phyloP scores from a whole-genome alignment of 2,113 vertebrate genomes.

The Clupea harengus region DNA sequence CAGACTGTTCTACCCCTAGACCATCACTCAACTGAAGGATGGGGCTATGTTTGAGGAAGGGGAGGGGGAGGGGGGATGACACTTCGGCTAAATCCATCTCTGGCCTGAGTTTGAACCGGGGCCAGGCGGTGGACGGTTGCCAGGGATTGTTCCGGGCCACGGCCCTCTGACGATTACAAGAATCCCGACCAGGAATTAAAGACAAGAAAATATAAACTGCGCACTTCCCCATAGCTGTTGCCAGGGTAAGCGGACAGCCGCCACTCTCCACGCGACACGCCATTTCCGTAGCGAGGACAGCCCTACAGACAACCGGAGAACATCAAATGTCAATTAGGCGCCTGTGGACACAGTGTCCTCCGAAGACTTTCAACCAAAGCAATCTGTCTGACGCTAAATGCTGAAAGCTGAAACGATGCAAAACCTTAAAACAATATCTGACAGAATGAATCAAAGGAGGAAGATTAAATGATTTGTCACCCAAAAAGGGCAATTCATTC shows the following conservation, averaged over 20 bases:
- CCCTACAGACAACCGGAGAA: not conserved
- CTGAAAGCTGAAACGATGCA: not conserved
- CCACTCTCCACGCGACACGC: not conserved
- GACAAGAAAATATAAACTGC: not conserved
- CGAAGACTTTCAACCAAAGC: not conserved
- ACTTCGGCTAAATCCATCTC: constrained; percentile 27
- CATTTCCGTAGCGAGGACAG: not conserved
- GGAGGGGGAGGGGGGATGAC: constrained; percentile 30
- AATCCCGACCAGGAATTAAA: constrained; percentile 36
- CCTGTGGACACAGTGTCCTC: not conserved
- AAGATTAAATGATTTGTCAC: not conserved
- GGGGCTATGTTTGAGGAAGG: constrained; percentile 5
- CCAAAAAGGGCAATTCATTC: not conserved
- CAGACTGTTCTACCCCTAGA: not conserved
- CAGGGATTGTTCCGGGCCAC: constrained; percentile 41
- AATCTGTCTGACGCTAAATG: not conserved
- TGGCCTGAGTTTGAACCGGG: constrained; percentile 20
- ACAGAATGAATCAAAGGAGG: no score
- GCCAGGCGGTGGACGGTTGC: constrained; percentile 36
- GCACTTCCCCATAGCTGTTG: not conserved
- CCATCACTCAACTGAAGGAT: not conserved
- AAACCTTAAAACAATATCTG: no score
- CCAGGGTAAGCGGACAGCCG: not conserved
- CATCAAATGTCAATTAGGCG: not conserved
- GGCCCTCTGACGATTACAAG: constrained; percentile 44